Conservation (phyloP, 2,113 vertebrate species). For the Chionis minor region DNA sequence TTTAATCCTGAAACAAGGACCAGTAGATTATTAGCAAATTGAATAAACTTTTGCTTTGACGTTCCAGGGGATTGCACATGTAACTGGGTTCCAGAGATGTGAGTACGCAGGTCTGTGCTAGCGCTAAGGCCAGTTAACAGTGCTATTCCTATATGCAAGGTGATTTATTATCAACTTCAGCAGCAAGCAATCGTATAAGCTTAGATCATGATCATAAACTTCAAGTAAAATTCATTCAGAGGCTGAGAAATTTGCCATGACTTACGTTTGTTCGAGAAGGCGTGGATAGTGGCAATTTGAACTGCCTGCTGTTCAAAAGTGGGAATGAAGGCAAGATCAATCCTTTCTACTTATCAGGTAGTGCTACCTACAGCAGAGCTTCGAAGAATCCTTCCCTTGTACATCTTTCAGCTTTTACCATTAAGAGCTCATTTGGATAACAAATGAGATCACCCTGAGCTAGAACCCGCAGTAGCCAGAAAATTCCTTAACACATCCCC, state of each 20-base stretch:
- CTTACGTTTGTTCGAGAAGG: not conserved
- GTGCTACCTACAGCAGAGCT: not conserved
- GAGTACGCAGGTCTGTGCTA: not conserved
- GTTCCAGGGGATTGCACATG: not conserved
- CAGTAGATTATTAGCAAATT: not conserved
- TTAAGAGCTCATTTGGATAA: not conserved
- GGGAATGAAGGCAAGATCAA: not conserved
- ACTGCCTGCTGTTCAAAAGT: not conserved
- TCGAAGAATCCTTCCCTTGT: not conserved
- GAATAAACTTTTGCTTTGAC: not conserved
- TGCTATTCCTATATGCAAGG: not conserved
- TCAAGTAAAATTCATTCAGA: not conserved
- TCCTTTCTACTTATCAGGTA: not conserved
- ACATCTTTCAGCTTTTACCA: not conserved
- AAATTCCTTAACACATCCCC: not conserved
- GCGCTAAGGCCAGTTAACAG: not conserved
- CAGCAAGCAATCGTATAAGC: not conserved
- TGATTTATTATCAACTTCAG: not conserved
- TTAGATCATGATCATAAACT: not conserved
- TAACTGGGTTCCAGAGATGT: not conserved
- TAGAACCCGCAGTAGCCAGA: not conserved
- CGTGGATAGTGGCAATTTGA: not conserved
- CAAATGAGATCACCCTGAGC: not conserved
- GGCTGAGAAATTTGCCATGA: not conserved
- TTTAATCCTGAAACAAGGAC: not conserved